A percentile compares a stretch with the other conserved stretches of the same genome.
These are phyloP conservation scores for Archilochus colubris DNA, from an alignment of 2,113 vertebrate genomes.

Conservation along the genomic window DNA sequence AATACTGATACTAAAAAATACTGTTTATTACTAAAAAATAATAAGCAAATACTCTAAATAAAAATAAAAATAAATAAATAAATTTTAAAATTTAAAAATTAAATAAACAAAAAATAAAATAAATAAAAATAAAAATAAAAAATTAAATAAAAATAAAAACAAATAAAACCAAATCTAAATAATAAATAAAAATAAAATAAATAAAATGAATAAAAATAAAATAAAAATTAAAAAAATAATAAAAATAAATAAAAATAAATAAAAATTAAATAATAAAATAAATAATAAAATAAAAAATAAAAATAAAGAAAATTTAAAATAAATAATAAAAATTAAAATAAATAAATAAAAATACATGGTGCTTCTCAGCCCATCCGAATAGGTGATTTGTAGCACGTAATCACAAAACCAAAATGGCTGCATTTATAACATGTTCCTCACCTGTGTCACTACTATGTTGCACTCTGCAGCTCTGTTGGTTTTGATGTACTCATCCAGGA, in stretches of 20 bases:
- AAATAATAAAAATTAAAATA: neutral
- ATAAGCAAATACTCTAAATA: neutral
- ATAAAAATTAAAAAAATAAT: no score
- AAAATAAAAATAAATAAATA: no score
- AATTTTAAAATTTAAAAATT: no score
- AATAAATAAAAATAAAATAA: neutral
- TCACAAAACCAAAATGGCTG: neutral
- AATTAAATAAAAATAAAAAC: no score
- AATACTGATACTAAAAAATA: no score
- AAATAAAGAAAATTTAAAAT: neutral
- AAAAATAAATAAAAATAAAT: no score
- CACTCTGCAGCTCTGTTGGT: slow-evolving; percentile 84
- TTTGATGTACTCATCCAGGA: slow-evolving; percentile 88
- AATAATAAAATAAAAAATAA: neutral
- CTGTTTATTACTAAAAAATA: no score
- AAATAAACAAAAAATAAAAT: no score
- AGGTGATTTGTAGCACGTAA: neutral
- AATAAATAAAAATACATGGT: neutral
- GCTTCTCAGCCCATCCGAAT: neutral
- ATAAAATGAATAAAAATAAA: no score
- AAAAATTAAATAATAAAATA: neutral
- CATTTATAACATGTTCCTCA: slow-evolving; percentile 34
- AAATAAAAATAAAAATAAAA: no score
- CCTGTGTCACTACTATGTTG: slow-evolving; percentile 97
- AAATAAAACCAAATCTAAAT: no score